Evolutionary conservation across 2,113 vertebrate species (phyloP).

Genomic region (Lasiurus borealis): DNA sequence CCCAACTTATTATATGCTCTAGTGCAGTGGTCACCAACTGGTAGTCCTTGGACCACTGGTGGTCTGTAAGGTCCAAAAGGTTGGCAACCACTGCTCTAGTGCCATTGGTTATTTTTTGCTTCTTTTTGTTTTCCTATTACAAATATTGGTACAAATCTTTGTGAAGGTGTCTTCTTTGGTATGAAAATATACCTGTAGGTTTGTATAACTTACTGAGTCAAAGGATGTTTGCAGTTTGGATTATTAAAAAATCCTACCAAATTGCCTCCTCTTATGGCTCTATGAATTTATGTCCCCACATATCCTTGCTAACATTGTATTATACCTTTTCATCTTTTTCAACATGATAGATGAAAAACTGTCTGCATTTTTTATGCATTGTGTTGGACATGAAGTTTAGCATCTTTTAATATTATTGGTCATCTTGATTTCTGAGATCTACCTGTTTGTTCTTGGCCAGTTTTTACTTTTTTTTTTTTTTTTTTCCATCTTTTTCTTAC

Average conservation of each 20-base stretch:
- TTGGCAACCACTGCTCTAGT: not conserved
- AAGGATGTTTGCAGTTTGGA: not conserved
- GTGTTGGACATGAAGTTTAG: not conserved
- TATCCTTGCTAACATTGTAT: not conserved
- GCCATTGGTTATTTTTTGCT: not conserved
- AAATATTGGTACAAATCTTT: slow-evolving; percentile 3
- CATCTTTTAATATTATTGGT: slow-evolving; percentile 19
- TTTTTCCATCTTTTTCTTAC: not conserved
- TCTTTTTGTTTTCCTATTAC: slow-evolving; percentile 16
- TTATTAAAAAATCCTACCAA: not conserved
- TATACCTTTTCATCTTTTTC: slow-evolving; percentile 33
- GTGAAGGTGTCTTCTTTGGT: slow-evolving; percentile 11
- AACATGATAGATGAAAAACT: not conserved
- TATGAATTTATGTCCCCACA: not conserved
- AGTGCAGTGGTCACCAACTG: too few species aligned
- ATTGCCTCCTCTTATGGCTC: not conserved
- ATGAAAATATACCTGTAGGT: not conserved
- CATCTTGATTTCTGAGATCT: slow-evolving; percentile 45
- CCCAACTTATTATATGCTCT: not conserved
- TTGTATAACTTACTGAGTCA: slow-evolving; percentile 37
- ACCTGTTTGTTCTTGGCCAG: not conserved
- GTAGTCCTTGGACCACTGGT: too few species aligned
- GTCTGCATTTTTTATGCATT: not conserved
- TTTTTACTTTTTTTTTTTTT: not conserved
- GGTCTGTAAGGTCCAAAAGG: too few species aligned